phyloP scores from a whole-genome alignment of 1,140 invertebrate genomes.

The Drosophila neocordata region DNA sequence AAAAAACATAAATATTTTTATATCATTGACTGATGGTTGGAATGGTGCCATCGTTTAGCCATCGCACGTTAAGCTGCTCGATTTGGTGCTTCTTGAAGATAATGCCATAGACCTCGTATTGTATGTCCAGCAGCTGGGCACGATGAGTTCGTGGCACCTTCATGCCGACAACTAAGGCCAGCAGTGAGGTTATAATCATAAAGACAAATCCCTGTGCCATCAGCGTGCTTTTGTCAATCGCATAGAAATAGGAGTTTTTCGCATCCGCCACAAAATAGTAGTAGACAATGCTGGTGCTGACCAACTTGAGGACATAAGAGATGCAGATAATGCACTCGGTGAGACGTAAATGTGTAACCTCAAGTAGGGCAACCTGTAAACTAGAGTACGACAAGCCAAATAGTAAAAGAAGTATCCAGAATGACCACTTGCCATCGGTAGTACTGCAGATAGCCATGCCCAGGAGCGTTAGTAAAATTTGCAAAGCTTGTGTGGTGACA shows the following conservation, averaged over 20 bases:
- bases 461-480: conserved; percentile 59
- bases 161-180: conserved; percentile 74
- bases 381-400: conserved; percentile 71
- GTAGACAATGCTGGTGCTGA: conserved; percentile 64
- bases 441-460: conserved; percentile 69
- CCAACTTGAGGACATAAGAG: conserved; percentile 63
- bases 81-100: conserved; percentile 81
- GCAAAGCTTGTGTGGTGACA: conserved; percentile 55
- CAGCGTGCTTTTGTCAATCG: conserved; percentile 65
- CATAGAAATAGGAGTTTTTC: conserved; percentile 74
- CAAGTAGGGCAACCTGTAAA: conserved; percentile 65
- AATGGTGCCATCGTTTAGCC: conserved; percentile 78
- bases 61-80: conserved; percentile 74
- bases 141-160: conserved; percentile 72
- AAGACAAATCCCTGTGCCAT: conserved; percentile 79
- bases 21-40: conserved; percentile 68
- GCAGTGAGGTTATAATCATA: conserved; percentile 66
- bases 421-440: conserved; percentile 51
- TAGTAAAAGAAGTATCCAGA: conserved; percentile 69
- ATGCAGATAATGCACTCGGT: conserved; percentile 61
- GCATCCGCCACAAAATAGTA: conserved; percentile 70
- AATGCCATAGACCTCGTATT: conserved; percentile 74
- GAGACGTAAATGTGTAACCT: conserved; percentile 67
- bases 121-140: conserved; percentile 66
- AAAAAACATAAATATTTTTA: not conserved